These are phyloP conservation scores for Lepilemur ruficaudatus DNA, from an alignment of 2,797 vertebrate species.

Conservation along the genomic window DNA sequence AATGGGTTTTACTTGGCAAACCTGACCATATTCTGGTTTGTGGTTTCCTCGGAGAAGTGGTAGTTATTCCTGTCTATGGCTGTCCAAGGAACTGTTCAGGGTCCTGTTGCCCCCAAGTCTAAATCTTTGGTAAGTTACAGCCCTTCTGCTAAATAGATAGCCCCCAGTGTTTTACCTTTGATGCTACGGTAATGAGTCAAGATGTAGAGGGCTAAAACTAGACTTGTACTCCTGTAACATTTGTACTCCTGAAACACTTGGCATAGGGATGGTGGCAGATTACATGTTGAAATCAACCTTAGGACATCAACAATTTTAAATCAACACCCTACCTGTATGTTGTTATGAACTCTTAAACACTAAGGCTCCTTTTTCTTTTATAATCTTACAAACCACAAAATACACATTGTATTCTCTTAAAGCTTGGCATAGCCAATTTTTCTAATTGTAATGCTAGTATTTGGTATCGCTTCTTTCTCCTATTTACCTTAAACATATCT, in stretches of 20 bases:
- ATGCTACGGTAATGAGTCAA: not conserved
- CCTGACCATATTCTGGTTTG: not conserved
- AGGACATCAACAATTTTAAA: not conserved
- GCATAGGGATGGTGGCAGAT: not conserved
- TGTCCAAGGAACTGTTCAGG: not conserved
- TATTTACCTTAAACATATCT: not conserved
- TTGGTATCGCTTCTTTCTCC: not conserved
- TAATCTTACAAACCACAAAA: slow-evolving; percentile 27
- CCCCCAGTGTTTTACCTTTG: not conserved
- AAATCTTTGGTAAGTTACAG: not conserved
- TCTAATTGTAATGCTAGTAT: not conserved
- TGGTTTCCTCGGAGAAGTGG: not conserved
- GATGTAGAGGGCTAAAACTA: not conserved
- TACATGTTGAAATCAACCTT: not conserved
- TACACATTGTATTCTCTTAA: not conserved
- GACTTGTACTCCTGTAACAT: not conserved
- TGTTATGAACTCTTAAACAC: not conserved
- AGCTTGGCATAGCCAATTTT: not conserved
- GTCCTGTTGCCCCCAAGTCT: not conserved
- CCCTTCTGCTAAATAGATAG: not conserved
- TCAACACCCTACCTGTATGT: not conserved
- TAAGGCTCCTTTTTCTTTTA: not conserved
- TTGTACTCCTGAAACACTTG: not conserved
- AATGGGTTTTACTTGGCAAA: slow-evolving; percentile 17
- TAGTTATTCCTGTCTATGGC: not conserved